These are phyloP conservation scores for Gnathonemus echidnorhynchus DNA, from an alignment of 2,113 vertebrate species.

Conservation along the genomic window DNA sequence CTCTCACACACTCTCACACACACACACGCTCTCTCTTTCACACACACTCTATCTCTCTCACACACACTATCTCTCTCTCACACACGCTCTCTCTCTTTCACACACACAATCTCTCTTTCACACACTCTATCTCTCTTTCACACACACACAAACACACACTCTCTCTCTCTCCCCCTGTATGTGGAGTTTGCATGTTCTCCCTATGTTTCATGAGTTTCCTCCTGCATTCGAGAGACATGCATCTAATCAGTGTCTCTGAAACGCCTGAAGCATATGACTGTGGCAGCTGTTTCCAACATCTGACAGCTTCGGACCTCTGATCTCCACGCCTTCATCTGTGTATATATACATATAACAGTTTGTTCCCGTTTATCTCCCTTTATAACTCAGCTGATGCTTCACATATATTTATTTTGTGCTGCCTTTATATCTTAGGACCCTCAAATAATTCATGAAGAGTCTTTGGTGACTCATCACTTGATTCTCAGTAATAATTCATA, in stretches of 20 bases:
- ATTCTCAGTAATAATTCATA: conserved; percentile 15
- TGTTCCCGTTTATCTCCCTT: not conserved
- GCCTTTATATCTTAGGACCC: not conserved
- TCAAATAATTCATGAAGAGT: conserved; percentile 12
- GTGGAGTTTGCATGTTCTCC: not conserved
- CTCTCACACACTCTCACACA: too few species aligned
- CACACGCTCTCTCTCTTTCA: too few species aligned
- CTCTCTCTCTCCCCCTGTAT: not conserved
- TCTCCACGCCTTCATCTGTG: not conserved
- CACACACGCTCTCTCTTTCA: too few species aligned
- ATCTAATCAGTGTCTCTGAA: not conserved
- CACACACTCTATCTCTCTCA: too few species aligned
- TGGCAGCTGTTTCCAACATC: not conserved
- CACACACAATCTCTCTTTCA: too few species aligned
- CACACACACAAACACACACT: too few species aligned
- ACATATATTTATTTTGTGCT: not conserved
- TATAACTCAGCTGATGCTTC: not conserved
- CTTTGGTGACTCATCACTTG: conserved; percentile 15
- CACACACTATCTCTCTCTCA: too few species aligned
- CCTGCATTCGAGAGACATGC: not conserved
- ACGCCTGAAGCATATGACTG: not conserved
- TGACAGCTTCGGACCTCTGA: not conserved
- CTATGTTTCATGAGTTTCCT: not conserved
- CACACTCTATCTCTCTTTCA: too few species aligned
- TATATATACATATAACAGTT: not conserved